Evolutionary conservation across 1,140 invertebrate species (phyloP), one percentile per base, ranked within the genome.

Genomic region (Gryon sp.): DNA sequence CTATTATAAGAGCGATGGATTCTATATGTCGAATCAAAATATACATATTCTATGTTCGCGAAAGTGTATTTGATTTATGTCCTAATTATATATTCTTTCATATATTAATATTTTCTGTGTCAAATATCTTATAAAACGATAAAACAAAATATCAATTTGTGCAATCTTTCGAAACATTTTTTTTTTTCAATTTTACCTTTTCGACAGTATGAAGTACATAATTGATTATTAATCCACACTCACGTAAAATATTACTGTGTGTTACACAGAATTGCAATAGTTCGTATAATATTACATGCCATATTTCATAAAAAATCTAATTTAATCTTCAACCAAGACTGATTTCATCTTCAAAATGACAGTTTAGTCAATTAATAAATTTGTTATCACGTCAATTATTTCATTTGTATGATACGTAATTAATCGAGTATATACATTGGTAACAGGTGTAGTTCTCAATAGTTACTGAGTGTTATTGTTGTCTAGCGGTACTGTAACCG

Each of bases 1-100:
- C 57, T 32, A 73, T 80, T 80, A 80, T 78, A 43, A 43, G n/a
- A 43, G 40, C 32, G 12, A 34, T 12, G 18, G 32, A 22, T 48
- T 28, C 28, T 52, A 22, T 41, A 38, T 14, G 30, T 40, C 15
- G 7, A 24, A 62, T 62, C 30, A 40, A 15, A 26, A 11, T 16
- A 8, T 40, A 26, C 24, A 60, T 60, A 24, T 40, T 41, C 8
- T 32, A 11, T 9, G n/a, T 38, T 7, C 14, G 24, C 9, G 20
- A 60, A 46, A 48, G 11, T 20, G n/a, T 6, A 63, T 41, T 34
- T 46, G 41, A 46, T 46, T 22, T 46, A 46, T 46, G 12, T n/a
- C 8, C 15, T 26, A 30, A 46, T 46, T 1, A 9, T 9, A 2
- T 26, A 26, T 45, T 45, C 20, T 45, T 12, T 7, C 20, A 11